Conservation (phyloP, 2,797 vertebrate genomes). For the Acipenser transmontanus region DNA sequence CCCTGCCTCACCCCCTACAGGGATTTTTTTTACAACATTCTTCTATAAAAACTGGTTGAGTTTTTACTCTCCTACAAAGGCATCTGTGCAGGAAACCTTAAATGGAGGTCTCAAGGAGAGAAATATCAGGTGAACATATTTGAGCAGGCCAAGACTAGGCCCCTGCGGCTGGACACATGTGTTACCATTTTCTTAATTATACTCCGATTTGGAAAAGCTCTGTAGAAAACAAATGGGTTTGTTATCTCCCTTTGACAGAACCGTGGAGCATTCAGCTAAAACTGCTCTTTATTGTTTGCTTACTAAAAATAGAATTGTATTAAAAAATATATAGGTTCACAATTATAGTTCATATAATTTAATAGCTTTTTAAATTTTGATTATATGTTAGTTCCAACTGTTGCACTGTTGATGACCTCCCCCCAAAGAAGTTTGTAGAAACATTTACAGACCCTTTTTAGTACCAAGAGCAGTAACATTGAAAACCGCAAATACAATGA, state of each 20-base stretch:
- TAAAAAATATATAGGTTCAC: no score
- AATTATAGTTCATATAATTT: no score
- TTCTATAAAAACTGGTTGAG: conserved; percentile 5
- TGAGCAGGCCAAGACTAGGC: neutral
- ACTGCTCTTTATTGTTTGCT: neutral
- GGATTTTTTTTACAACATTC: neutral
- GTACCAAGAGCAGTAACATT: no score
- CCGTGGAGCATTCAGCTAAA: conserved; percentile 10
- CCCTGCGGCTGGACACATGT: conserved; percentile 21
- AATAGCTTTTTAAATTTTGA: no score
- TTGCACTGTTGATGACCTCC: no score
- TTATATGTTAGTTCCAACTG: no score
- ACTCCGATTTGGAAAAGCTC: conserved; percentile 21
- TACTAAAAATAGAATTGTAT: no score
- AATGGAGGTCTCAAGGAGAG: neutral
- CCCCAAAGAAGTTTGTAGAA: no score
- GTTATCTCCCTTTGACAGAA: conserved; percentile 18
- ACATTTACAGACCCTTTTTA: no score
- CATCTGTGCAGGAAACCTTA: no score
- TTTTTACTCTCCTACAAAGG: neutral
- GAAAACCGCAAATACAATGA: no score
- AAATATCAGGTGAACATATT: conserved; percentile 15
- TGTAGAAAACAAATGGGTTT: conserved; percentile 20
- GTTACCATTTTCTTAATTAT: conserved; percentile 28
- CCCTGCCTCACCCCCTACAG: neutral